A percentile compares a stretch with the other conserved stretches of the same genome.
Conservation (phyloP, 2,797 vertebrate genomes). For the Pangasius djambal region DNA sequence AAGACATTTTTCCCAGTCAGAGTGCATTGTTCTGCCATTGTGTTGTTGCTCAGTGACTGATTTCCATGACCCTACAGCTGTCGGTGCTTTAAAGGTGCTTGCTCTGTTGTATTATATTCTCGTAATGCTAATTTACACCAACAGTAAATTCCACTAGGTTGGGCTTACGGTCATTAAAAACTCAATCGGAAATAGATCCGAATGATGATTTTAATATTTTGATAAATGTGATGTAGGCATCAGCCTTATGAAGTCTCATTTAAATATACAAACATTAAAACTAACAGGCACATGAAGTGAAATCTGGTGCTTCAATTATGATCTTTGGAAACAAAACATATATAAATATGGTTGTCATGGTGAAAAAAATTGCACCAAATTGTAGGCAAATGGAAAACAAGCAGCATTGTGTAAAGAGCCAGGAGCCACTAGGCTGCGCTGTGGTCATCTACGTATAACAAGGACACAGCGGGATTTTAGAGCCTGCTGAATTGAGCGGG, state of each 20-base stretch:
- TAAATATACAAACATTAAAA: constrained; percentile 5
- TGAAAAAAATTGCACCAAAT: background rate
- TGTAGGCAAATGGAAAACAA: background rate
- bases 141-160: background rate
- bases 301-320: background rate
- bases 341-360: background rate
- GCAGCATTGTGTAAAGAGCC: background rate
- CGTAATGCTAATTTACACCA: background rate
- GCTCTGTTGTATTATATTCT: background rate
- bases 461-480: background rate
- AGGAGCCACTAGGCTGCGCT: constrained; percentile 22
- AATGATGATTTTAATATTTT: background rate
- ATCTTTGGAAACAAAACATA: background rate
- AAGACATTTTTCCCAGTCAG: background rate
- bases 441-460: background rate
- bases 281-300: background rate
- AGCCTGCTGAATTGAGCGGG: background rate
- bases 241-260: background rate
- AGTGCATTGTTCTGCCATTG: background rate
- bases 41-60: background rate
- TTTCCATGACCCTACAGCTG: background rate
- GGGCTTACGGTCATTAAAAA: background rate
- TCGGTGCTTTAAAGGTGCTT: background rate
- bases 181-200: background rate
- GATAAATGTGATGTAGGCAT: background rate